These are phyloP conservation scores for Dreissena rostriformis DNA, from an alignment of 1,140 invertebrate species.

Conservation along the genomic window DNA sequence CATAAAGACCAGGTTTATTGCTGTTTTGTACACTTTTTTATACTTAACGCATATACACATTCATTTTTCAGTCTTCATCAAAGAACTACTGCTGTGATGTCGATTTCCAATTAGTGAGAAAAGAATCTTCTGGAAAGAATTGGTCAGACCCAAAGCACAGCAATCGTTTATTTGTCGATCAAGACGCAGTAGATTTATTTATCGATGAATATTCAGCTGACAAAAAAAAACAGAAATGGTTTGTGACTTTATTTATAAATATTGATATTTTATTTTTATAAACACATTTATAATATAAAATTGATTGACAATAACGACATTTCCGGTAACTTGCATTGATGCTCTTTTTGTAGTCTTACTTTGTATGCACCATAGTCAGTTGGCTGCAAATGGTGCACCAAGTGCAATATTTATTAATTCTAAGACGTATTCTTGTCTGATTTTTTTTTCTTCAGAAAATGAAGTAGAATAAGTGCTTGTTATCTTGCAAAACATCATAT, in stretches of 20 bases:
- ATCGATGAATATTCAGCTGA: conserved; percentile 14
- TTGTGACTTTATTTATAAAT: neutral
- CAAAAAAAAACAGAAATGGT: neutral
- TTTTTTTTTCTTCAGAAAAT: neutral
- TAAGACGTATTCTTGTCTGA: neutral
- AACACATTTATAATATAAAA: too few relatives aligned
- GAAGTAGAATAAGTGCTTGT: too few relatives aligned
- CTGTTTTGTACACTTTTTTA: too few relatives aligned
- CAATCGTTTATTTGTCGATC: conserved; percentile 32
- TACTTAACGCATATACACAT: too few relatives aligned
- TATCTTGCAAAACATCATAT: too few relatives aligned
- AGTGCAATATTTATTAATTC: neutral
- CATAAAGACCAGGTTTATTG: too few relatives aligned
- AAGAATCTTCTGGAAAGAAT: conserved; percentile 28
- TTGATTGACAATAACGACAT: neutral
- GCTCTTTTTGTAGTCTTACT: neutral
- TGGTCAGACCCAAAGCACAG: conserved; percentile 15
- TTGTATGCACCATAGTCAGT: too few relatives aligned
- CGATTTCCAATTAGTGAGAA: conserved; percentile 53
- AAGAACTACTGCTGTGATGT: conserved; percentile 35
- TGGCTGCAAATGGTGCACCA: neutral
- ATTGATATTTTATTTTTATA: too few relatives aligned
- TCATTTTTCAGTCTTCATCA: conserved; percentile 12
- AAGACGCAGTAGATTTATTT: conserved; percentile 40
- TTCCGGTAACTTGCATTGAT: neutral